Evolutionary conservation across 2,113 vertebrate genomes (phyloP), one percentile per base, ranked within the genome.

Genomic region (Colius striatus): DNA sequence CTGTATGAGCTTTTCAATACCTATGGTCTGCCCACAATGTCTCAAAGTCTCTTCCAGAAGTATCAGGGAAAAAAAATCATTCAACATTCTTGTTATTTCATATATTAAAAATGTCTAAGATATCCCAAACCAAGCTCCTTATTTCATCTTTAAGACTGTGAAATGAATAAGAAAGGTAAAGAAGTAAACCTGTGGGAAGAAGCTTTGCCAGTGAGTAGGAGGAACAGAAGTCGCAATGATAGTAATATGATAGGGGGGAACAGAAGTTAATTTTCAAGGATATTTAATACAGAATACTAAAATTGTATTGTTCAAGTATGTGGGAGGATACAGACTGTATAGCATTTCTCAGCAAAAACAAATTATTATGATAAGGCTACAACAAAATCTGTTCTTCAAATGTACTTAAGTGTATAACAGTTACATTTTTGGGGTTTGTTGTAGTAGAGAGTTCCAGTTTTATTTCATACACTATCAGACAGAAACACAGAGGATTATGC

Each of bases 91-190:
- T 65, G 58, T 13, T 72, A 82, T 68, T 90, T 93, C 74, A 75
- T 1, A 3, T 9, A 9, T 60, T 32, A 82, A 68, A 89, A 79
- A 75, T 43, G 16, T 11, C 45, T 73, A 60, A 54, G 54, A 83
- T 61, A 79, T 19, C 26, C 23, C 71, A 82, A 78, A 51, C 18
- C 34, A 75, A 75, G n/a, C 45, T 94, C 72, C 66, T 41, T 87
- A 65, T 77, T 84, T 87, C n/a, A 77, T 36, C 80, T 73, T 86
- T 61, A 54, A 76, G 58, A 80, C 2, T 73, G 65, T 71, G 77
- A 91, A 96, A 90, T 73, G 36, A 83, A 91, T 16, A 88, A 55
- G 30, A 73, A 67, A 90, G 30, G 72, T 76, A 83, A 89, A 87
- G 60, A 93, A 75, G 32, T 50, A 73, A 87, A 90, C 58, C 45